Evolutionary conservation across 1,140 invertebrate species (phyloP).

Genomic region (Aporrectodea caliginosa): DNA sequence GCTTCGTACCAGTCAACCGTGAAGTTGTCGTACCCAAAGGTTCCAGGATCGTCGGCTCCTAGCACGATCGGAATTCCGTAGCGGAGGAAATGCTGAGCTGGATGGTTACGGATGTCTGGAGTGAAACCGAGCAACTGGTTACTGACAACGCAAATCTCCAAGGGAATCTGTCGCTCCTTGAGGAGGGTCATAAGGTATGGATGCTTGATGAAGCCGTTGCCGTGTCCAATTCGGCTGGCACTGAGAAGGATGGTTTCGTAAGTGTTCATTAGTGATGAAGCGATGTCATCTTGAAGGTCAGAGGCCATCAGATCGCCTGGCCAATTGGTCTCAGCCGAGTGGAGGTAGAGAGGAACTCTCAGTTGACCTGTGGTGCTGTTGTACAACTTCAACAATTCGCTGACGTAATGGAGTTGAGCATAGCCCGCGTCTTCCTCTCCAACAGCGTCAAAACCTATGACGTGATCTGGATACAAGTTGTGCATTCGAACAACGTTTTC

Average conservation of each 20-base stretch:
- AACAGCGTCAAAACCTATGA: constrained; percentile 41
- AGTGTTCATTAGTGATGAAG: constrained; percentile 35
- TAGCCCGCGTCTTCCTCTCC: constrained; percentile 42
- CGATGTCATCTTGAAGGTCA: constrained; percentile 27
- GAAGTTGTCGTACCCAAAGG: constrained; percentile 41
- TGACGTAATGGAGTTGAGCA: constrained; percentile 38
- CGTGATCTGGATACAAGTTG: constrained; percentile 35
- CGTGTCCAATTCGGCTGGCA: constrained; percentile 39
- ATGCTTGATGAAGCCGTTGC: constrained; percentile 38
- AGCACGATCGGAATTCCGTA: constrained; percentile 41
- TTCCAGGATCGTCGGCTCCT: constrained; percentile 40
- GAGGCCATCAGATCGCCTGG: constrained; percentile 39
- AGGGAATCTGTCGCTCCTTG: constrained; percentile 35
- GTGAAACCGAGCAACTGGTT: constrained; percentile 41
- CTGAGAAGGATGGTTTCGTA: constrained; percentile 38
- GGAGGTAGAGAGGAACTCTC: constrained; percentile 35
- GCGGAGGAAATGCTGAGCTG: constrained; percentile 37
- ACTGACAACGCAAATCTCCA: constrained; percentile 40
- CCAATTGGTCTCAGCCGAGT: constrained; percentile 41
- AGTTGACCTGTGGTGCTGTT: constrained; percentile 16
- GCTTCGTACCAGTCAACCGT: constrained; percentile 43
- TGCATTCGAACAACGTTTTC: constrained; percentile 20
- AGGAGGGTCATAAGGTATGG: constrained; percentile 39
- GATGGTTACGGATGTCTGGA: constrained; percentile 41
- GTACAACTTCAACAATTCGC: constrained; percentile 32